Base-by-base conservation (phyloP, 2,888 invertebrate species). In the Yponomeuta plumbellus region DNA sequence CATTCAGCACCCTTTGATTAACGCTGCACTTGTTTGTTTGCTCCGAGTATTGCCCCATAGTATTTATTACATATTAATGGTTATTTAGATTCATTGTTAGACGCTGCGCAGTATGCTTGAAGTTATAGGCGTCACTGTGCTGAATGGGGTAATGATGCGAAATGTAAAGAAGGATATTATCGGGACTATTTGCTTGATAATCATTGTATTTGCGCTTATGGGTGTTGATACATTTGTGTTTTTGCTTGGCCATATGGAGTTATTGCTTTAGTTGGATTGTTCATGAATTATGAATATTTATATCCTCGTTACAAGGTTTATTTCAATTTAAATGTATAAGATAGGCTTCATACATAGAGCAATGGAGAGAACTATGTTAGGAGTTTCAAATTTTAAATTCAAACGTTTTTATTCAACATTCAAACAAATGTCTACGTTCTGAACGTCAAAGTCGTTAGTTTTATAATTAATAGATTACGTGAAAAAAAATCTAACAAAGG, bases 1-100 rank as follows among this genome's bases (percentile, higher is more conserved):
- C 17, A 23, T 65, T 58, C 22, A 23, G 71, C 77, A 77, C 77
- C 80, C 79, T 85, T 85, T 84, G 85, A 84, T 85, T 86, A 86
- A 86, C 84, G 80, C 79, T 84, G 81, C 89, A 89, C 90, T 91
- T 91, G 91, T 90, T 90, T 90, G 86, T 89, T 89, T 88, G 87
- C 83, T 79, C 90, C 88, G 78, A 85, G 86, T 89, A 86, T 87
- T 86, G 79, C 89, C 86, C 91, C 84, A 84, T 86, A 87, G 88
- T 89, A 91, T 91, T 91, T 91, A 91, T 91, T 90, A 89, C 90
- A 88, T 91, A 91, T 91, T 91, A 91, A 91, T 91, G 89, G 91
- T 91, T 91, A 91, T 91, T 91, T 89, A 84, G 89, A 87, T 86
- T 88, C 89, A 90, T 91, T 91, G 90, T 91, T 84, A 78, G 83